Evolutionary conservation across 2,113 vertebrate genomes (phyloP), one percentile per base, ranked within the genome.

Genomic region (Pholis gunnellus): DNA sequence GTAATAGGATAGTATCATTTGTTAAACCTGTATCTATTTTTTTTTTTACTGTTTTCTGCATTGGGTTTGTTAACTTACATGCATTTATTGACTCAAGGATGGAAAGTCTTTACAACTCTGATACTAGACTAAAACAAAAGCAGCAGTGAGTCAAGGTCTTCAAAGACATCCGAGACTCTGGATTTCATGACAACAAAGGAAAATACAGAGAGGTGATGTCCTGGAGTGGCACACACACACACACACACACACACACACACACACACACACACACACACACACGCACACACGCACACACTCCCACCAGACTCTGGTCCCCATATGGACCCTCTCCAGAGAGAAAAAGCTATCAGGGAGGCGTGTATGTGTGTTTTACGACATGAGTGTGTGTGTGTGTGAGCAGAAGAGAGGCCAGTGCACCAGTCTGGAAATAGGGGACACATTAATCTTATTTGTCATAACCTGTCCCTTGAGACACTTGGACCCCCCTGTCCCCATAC

Each of bases 361-460:
- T 88, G 84, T 83, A 78, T 86, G 87, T 90, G 86, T 77, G 80
- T 81, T 83, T 84, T 87, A 86, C 86, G 52, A 82, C 3, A 13
- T 57, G 61, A 59, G 40, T 67, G 52, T 67, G 76, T 67, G 52
- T 67, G 76, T 81, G 78, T 83, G 84, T 67, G 84, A 50, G 84
- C n/a, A 72, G 46, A 75, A 40, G 75, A 82, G 87, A 86, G 91
- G 89, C 88, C 89, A 83, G 89, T 91, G 93, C 88, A 93, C 91
- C 92, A 92, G 93, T 93, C 93, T 94, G 92, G 93, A 94, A 94
- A 93, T 91, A 89, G 91, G 89, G 92, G 88, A 90, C 92, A 91
- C 93, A 94, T 94, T 93, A 94, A 94, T 94, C 93, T 94, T 94
- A 94, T 94, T 94, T 93, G 93, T 94, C 93, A 94, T 94, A 94